Evolutionary conservation across 2,113 vertebrate species (phyloP), one percentile per base, ranked within the genome.

Genomic region (Ceyx cyanopectus): DNA sequence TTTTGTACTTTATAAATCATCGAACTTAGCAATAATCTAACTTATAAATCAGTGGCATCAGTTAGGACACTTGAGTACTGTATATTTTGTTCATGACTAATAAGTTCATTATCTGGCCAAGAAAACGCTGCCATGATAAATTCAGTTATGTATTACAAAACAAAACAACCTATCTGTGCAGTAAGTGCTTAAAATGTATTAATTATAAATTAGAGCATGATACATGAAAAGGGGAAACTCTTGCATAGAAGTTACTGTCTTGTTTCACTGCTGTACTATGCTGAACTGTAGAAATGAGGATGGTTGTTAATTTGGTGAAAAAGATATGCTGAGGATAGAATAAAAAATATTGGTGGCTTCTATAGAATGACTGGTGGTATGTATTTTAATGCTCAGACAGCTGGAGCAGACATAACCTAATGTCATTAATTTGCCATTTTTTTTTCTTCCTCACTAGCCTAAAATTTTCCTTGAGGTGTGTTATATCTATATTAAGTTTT

Each of bases 141-240:
- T 85, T 97, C 86, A 87, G 27, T 73, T 58, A 65, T 58, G 27
- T 89, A 81, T 90, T 95, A 79, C 53, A 95, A 96, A 96, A 97
- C 89, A 89, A 77, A 95, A 93, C 22, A 91, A 70, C 58, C 62
- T 29, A 17, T 32, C 85, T 23, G 7, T 81, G 65, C n/a, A 23
- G 73, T 75, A 84, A 80, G 81, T 74, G 78, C 86, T 97, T 90
- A 86, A 93, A 91, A 93, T 65, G 89, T 91, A 76, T 93, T 67
- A 86, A 85, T 95, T 96, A 80, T 94, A 90, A 76, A 87, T 79
- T 11, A 32, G 30, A 69, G 43, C 14, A 32, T 89, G 92, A 92
- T 84, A 73, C 37, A 85, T 81, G 75, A 58, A 79, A 95, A 95
- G 72, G 80, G 15, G 37, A 88, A 92, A 82, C 19, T 7, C 16